Conservation (phyloP, 2,888 invertebrate species). For the Tetropium fuscum region DNA sequence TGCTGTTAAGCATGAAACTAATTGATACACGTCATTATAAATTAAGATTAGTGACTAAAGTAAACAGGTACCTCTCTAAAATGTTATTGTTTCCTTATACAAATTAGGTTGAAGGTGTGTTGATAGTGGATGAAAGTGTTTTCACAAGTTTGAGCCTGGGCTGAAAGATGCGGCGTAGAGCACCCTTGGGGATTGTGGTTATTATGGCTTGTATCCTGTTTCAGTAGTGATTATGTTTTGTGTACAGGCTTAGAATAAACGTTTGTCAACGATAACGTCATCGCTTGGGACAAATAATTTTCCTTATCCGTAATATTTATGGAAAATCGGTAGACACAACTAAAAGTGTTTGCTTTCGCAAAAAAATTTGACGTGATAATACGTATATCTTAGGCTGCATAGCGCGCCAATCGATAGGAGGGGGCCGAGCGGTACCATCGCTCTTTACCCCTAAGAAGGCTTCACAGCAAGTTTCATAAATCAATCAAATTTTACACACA, state of each 20-base stretch:
- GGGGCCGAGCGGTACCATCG: no score
- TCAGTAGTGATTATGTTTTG: constrained; percentile 20
- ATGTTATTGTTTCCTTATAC: constrained; percentile 24
- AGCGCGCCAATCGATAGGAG: no score
- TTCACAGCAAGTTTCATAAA: no score
- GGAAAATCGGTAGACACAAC: constrained; percentile 7
- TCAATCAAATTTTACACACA: no score
- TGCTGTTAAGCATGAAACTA: no score
- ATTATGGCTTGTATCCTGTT: constrained; percentile 24
- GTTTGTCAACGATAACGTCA: constrained; percentile 29
- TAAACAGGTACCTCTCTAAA: constrained; percentile 10
- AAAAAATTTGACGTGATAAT: no score
- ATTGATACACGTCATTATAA: no score
- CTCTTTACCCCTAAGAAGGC: no score
- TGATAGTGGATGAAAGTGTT: constrained; percentile 25
- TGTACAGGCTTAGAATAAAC: constrained; percentile 10
- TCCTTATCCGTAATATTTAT: constrained; percentile 14
- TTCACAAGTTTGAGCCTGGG: constrained; percentile 19
- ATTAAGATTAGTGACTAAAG: no score
- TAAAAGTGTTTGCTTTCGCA: no score
- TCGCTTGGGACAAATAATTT: constrained; percentile 11
- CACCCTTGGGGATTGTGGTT: constrained; percentile 16
- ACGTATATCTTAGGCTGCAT: no score
- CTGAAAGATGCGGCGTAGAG: constrained; percentile 13
- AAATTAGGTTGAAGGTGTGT: constrained; percentile 23